phyloP scores from a whole-genome alignment of 1,140 invertebrate genomes.

The Cotesia glomerata region DNA sequence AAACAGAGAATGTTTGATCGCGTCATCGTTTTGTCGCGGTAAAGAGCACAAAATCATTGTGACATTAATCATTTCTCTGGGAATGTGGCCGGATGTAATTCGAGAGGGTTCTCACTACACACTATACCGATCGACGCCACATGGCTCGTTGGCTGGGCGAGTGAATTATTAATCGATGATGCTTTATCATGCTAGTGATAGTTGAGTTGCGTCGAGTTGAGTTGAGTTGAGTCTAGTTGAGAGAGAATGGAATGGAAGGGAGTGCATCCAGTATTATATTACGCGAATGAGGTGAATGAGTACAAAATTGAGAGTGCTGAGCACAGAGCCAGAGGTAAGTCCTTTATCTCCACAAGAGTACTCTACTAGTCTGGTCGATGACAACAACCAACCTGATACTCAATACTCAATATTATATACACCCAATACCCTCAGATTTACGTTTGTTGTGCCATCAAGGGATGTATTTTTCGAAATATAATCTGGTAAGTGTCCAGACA shows the following conservation, averaged over 20 bases:
- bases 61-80: constrained; percentile 25
- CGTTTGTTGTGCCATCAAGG: no score
- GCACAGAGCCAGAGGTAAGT: background rate
- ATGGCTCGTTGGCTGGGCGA: constrained; percentile 27
- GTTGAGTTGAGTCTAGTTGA: no score
- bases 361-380: background rate
- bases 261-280: no score
- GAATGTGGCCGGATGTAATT: constrained; percentile 21
- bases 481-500: no score
- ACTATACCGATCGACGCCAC: constrained; percentile 25
- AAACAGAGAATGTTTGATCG: constrained; percentile 13
- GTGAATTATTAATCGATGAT: constrained; percentile 32
- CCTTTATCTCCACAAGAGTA: background rate
- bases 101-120: constrained; percentile 12
- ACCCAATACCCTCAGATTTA: no score
- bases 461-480: no score
- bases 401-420: background rate
- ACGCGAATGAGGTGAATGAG: no score
- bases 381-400: background rate
- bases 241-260: no score
- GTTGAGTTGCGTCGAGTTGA: background rate
- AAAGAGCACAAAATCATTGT: constrained; percentile 17
- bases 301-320: no score
- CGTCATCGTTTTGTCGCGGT: background rate
- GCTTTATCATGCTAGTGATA: constrained; percentile 24